Base-by-base conservation (phyloP, 1,140 invertebrate species). In the Adoxophyes honmai region DNA sequence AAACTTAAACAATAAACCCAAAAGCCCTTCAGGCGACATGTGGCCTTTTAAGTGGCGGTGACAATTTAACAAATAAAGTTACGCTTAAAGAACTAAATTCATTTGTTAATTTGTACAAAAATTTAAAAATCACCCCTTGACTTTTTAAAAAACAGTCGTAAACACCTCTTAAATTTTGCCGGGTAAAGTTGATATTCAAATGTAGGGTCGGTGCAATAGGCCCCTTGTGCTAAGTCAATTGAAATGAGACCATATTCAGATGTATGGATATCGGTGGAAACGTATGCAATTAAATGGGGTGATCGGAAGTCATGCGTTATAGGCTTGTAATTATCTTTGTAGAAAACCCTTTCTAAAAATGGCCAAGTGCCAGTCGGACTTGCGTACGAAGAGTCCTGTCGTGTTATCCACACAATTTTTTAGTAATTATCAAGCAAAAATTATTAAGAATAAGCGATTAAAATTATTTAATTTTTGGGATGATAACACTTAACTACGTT, bases 1-100 rank as follows among this genome's bases (percentile, higher is more conserved):
- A 35, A 53, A 70, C 58, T 64, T 64, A 68, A 77, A 84, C 73
- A 82, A 84, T 77, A 64, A 71, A 70, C 62, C 73, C 63, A 75
- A 86, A 77, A 79, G 75, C 81, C 77, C 85, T 88, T 57, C 38
- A 84, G 73, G 71, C 81, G 85, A 88, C 85, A 88, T 88, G 85
- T 88, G 85, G 81, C 82, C 76, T 68, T 68, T 72, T 86, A 88
- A 88, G 85, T 88, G 83, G 81, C 73, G 81, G 82, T 86, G 85
- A 88, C 85, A 88, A 78, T 81, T 81, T 72, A 80, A 84, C 84
- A 87, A 87, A 87, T 87, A 86, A 73, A 78, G 79, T 86, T 81
- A 86, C 82, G 70, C 75, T 81, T 85, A 81, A 79, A 76, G 62
- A 82, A 79, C 66, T 68, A 75, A 79, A 77, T 73, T 70, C 72